Evolutionary conservation across 1,140 invertebrate species (phyloP), one percentile per base, ranked within the genome.

Genomic region (Bradysia coprophila): DNA sequence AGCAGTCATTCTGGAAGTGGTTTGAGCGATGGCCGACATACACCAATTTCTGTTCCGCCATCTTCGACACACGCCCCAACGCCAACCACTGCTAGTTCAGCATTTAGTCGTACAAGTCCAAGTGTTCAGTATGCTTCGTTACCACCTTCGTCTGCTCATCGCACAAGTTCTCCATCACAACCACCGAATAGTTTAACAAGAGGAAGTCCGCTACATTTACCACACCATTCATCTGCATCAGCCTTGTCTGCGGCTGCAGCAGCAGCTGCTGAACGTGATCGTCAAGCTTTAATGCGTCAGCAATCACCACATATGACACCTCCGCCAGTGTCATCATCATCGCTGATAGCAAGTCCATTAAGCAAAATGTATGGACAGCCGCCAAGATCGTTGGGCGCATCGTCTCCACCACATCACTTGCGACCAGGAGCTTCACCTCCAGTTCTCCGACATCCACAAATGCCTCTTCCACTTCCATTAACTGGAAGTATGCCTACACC

Each of bases 261-360:
- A 21, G 54, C 55, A 19, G 57, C 57, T 4, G 59, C 52, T 21
- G 56, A 61, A 42, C 46, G 58, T n/a, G 56, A 61, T 50, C 52
- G 59, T 13, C 59, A 61, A 39, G 57, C 57, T 11, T 41, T 61
- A 41, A 36, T 61, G 31, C 49, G 54, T 38, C 64, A 51, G 48
- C 62, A 65, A 51, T 57, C 63, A 43, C 55, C 57, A 42, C 51
- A 62, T 45, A 56, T 59, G 55, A 59, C 63, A 42, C 53, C 59
- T 24, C 53, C 58, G 41, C 55, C 63, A 38, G 56, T 62, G 45
- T 55, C 65, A 42, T 59, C 56, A 49, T 54, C 61, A 50, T 45
- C 64, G 48, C 45, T 61, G 38, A 59, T 60, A 54, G 55, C 55
- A 21, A 61, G 58, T 47, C 58, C 58, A 3, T 46, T 61, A 23